phyloP scores from a whole-genome alignment of 2,113 vertebrate genomes.

The Ibidorhyncha struthersii region DNA sequence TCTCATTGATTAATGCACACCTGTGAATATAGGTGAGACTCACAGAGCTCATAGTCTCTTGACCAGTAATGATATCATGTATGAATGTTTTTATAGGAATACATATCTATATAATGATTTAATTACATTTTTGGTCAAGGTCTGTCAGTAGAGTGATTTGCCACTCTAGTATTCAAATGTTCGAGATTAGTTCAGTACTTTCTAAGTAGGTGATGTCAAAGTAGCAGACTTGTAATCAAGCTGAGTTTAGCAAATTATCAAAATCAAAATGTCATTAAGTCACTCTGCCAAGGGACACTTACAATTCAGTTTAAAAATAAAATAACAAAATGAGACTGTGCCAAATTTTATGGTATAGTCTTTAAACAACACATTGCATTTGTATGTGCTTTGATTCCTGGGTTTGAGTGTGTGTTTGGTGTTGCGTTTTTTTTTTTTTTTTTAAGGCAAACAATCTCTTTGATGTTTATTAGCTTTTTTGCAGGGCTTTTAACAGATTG shows the following conservation, averaged over 20 bases:
- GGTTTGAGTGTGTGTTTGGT: background rate
- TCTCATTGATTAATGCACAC: background rate
- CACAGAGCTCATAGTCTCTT: background rate
- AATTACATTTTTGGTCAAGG: constrained; percentile 24
- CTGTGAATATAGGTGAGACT: background rate
- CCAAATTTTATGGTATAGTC: background rate
- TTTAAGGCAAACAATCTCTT: background rate
- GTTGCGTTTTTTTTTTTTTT: background rate
- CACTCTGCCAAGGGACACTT: background rate
- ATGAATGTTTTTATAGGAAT: background rate
- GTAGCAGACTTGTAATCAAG: constrained; percentile 70
- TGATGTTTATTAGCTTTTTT: background rate
- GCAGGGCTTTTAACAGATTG: background rate
- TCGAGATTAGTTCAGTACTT: background rate
- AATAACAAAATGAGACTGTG: background rate
- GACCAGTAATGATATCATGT: background rate
- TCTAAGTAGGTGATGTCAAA: constrained; percentile 24
- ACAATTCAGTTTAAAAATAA: background rate
- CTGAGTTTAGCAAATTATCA: constrained; percentile 61
- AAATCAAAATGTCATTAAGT: constrained; percentile 35
- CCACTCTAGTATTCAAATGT: constrained; percentile 32
- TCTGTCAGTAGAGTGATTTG: background rate
- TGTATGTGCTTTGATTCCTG: background rate
- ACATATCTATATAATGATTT: background rate
- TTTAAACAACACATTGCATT: background rate